phyloP scores from a whole-genome alignment of 2,797 vertebrate genomes.

The Kryptolebias ocellatus region DNA sequence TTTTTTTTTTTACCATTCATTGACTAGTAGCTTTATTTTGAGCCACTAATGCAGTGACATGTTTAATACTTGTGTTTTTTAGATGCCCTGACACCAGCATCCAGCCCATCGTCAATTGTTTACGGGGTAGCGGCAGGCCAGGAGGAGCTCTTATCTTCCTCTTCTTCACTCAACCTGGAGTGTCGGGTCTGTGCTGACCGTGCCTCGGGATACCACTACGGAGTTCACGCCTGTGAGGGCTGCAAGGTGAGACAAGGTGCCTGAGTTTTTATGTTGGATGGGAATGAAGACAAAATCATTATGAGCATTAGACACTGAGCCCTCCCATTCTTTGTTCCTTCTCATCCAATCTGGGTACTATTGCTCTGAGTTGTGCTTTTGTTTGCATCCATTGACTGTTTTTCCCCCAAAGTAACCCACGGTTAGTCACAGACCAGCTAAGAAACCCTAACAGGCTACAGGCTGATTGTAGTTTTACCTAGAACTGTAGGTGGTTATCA shows the following conservation, averaged over 20 bases:
- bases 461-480: too few species aligned
- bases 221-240: constrained; percentile 96
- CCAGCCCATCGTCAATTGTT: constrained; percentile 91
- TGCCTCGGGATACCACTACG: constrained; percentile 96
- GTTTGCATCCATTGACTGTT: too few species aligned
- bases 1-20: not conserved
- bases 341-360: not conserved
- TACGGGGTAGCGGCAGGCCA: constrained; percentile 73
- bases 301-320: not conserved
- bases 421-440: not conserved
- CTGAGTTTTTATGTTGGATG: not conserved
- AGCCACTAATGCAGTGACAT: not conserved
- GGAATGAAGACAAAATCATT: not conserved
- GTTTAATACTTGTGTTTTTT: constrained; percentile 27
- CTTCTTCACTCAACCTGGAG: constrained; percentile 87
- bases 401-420: not conserved
- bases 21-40: not conserved
- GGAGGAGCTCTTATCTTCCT: constrained; percentile 84
- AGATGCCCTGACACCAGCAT: constrained; percentile 95
- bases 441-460: constrained; percentile 16
- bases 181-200: constrained; percentile 97
- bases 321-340: not conserved
- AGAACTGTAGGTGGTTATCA: too few species aligned
- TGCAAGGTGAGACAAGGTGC: constrained; percentile 79
- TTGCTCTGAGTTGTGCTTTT: not conserved